Evolutionary conservation across 1,140 invertebrate genomes (phyloP), one percentile per base, ranked within the genome.

Genomic region (Aphaenogaster floridana): DNA sequence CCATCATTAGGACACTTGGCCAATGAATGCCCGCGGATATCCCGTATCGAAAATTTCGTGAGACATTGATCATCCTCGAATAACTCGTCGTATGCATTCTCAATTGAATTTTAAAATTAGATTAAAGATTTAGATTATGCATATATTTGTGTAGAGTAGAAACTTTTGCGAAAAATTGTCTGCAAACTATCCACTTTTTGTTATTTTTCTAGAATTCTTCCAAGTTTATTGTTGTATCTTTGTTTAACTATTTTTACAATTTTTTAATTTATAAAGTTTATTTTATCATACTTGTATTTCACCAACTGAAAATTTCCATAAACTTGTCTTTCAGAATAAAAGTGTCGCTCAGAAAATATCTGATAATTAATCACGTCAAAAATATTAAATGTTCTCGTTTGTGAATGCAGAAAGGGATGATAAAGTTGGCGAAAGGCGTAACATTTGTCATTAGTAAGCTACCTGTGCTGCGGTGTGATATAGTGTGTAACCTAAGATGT

Each of bases 1-100:
- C 74, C 89, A 90, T 94, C 93, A 92, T 94, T 94, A 94, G 88
- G 86, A 87, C 76, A 66, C 79, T 87, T 90, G 90, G 79, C 66
- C 63, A 64, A 76, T n/a, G 45, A 61, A 59, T 17, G 54, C 0
- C 7, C 54, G 36, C 34, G 50, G 59, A 77, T 88, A 78, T 80
- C 64, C 39, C 21, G 11, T 17, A 59, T 88, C 68, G 28, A 21
- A 4, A 54, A 76, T 71, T 77, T 34, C 45, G 28, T 17, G 13
- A 39, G 61, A 59, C 34, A 15, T 48, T 5, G 11, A 45, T 86
- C 42, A 34, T 34, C 50, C 39, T 59, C 13, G 15, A 42, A 42
- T 45, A 45, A 57, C 7, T 83, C 48, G 7, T 83, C 45, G 9
- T 15, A 17, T 9, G 11, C 1, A 36, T 39, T 48, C 34, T 8